Evolutionary conservation across 2,113 vertebrate species (phyloP).

Genomic region (Myotis brandtii): DNA sequence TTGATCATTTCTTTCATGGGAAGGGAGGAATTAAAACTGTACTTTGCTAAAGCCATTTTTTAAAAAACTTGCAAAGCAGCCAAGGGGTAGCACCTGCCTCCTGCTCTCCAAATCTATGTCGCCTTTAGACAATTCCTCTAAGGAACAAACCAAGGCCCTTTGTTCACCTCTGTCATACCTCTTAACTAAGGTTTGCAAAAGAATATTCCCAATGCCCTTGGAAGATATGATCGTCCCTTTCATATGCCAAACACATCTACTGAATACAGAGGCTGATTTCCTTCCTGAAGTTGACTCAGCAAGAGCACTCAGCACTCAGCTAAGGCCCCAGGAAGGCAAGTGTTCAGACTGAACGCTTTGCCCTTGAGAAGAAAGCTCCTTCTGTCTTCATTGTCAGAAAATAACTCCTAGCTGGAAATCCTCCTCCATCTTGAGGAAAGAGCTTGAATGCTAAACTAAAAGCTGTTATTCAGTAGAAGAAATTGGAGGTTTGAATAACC

Average conservation of each 20-base stretch:
- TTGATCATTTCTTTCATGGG: not conserved
- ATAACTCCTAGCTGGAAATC: constrained; percentile 3
- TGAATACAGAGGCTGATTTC: not conserved
- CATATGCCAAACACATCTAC: not conserved
- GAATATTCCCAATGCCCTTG: not conserved
- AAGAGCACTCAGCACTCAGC: not conserved
- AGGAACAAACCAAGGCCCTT: constrained; percentile 44
- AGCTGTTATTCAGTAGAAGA: constrained; percentile 69
- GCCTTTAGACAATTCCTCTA: constrained; percentile 15
- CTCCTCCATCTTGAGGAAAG: not conserved
- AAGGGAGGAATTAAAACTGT: not conserved
- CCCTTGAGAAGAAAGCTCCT: not conserved
- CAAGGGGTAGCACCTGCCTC: not conserved
- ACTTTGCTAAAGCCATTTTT: not conserved
- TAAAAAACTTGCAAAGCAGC: not conserved
- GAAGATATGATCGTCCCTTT: not conserved
- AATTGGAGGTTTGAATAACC: constrained; percentile 72
- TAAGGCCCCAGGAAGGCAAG: not conserved
- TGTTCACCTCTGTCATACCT: not conserved
- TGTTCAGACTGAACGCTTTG: not conserved
- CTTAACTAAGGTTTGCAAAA: not conserved
- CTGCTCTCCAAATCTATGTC: not conserved
- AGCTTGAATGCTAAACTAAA: constrained; percentile 67
- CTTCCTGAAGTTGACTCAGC: not conserved
- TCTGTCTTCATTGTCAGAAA: constrained; percentile 1